Percentiles rank a stretch among this genome's conserved stretches.
Evolutionary conservation across 2,113 vertebrate species (phyloP).

Genomic region (Dipodomys merriami): DNA sequence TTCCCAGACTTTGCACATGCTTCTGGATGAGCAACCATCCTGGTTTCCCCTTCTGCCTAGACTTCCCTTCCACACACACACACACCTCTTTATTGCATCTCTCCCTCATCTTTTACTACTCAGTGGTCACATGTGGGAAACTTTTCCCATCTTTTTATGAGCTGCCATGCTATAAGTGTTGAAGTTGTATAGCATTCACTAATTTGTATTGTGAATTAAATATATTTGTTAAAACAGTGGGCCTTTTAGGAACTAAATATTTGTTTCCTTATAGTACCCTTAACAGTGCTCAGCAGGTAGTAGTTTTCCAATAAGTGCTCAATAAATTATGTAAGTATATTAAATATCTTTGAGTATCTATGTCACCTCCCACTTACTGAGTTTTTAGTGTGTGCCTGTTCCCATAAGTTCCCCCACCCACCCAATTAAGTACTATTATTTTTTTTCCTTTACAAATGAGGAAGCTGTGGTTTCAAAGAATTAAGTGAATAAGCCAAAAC

Average conservation of each 20-base stretch:
- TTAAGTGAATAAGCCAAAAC: slow-evolving; percentile 2
- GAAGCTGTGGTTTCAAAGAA: slow-evolving; percentile 16
- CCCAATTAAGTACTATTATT: neutral
- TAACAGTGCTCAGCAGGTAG: neutral
- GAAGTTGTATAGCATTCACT: neutral
- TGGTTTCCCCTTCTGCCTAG: neutral
- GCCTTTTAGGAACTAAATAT: slow-evolving; percentile 13
- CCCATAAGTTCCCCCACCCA: neutral
- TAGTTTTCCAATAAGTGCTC: slow-evolving; percentile 8
- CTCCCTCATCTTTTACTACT: neutral
- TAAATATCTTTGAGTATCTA: neutral
- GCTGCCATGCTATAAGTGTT: neutral
- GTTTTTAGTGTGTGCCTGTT: slow-evolving; percentile 7
- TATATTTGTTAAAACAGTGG: neutral
- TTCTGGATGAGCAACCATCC: neutral
- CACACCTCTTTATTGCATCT: neutral
- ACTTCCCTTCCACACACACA: neutral
- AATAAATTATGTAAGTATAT: neutral
- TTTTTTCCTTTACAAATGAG: neutral
- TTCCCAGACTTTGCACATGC: neutral
- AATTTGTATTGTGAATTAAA: neutral
- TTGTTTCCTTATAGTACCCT: neutral
- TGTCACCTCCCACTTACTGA: neutral
- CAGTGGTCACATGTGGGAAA: neutral
- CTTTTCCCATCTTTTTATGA: neutral